Base-by-base conservation (phyloP, 2,888 invertebrate species). In the Xestoiulus laeticollis region DNA sequence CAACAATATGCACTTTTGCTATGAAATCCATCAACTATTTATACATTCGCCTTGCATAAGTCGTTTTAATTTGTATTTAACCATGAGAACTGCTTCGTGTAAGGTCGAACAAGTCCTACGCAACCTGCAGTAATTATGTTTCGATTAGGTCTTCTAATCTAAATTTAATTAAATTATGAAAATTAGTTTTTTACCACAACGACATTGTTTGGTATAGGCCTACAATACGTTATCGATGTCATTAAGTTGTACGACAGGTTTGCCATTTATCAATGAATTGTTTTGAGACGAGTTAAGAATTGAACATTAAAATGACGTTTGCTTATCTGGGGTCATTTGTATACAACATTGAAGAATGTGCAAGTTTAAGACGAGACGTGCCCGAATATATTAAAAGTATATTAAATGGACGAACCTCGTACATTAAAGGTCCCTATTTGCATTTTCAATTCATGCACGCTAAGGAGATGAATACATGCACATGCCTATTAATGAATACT, bases 161-260 rank as follows among this genome's bases (percentile, higher is more conserved):
- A 48, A 48, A 48, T 48, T 8, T 48, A 12, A 30, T 78, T 12
- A 30, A 14, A 10, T 30, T 30, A 30, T 78, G 78, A 78, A 1
- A 26, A 8, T 30, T 38, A 38, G 38, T 26, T 78, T 78, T 30
- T 68, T 68, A 22, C 59, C 59, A n/a, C 3, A 14, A 59, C 1
- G 59, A 19, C 22, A 22, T 30, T 22, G 26, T 78, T 4, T 30
- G 6, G 30, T 78, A 8, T n/a, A n/a, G n/a, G n/a, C n/a, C n/a
- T 48, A 22, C 6, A 78, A 78, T 78, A 22, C 26, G 3, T 78
- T 14, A 12, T 78, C 30, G 78, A 30, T 12, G 78, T 14, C 30
- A 26, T 10, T 78, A 78, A 78, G 78, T 78, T 78, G 48, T 78
- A 78, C 12, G 78, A 30, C 78, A 78, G 30, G 78, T 78, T 78